phyloP scores from a whole-genome alignment of 1,140 invertebrate species.

The Procambarus clarkii region DNA sequence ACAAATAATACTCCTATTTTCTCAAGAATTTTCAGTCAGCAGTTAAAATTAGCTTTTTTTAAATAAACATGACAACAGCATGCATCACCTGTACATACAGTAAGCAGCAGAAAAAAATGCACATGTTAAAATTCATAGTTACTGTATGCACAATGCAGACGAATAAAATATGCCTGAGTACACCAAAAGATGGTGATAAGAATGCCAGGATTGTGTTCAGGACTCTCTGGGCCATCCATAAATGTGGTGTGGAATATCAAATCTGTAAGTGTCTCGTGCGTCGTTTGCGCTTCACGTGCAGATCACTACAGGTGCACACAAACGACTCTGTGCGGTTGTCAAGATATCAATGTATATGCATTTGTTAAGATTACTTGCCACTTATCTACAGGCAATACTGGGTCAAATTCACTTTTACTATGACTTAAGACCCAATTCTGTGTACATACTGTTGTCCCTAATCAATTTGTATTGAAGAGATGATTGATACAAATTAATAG shows the following conservation, averaged over 20 bases:
- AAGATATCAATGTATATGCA: conserved; percentile 45
- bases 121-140: not conserved
- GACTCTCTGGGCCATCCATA: conserved; percentile 58
- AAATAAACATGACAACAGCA: not conserved
- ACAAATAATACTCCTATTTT: not conserved
- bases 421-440: not conserved
- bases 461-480: not conserved
- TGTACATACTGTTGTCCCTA: not conserved
- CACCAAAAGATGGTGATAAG: conserved; percentile 25
- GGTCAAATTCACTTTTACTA: conserved; percentile 16
- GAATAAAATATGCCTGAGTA: not conserved
- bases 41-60: not conserved
- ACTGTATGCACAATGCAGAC: not conserved
- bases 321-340: conserved; percentile 21
- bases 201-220: conserved; percentile 64
- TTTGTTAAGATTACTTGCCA: conserved; percentile 31
- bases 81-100: not conserved
- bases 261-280: conserved; percentile 67
- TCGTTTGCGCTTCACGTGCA: conserved; percentile 47
- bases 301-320: conserved; percentile 50
- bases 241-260: conserved; percentile 70
- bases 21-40: not conserved
- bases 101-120: not conserved
- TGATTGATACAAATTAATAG: not conserved
- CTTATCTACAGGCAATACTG: conserved; percentile 1